These are phyloP conservation scores for Magallana angulata DNA, from an alignment of 1,140 invertebrate species.

Conservation along the genomic window DNA sequence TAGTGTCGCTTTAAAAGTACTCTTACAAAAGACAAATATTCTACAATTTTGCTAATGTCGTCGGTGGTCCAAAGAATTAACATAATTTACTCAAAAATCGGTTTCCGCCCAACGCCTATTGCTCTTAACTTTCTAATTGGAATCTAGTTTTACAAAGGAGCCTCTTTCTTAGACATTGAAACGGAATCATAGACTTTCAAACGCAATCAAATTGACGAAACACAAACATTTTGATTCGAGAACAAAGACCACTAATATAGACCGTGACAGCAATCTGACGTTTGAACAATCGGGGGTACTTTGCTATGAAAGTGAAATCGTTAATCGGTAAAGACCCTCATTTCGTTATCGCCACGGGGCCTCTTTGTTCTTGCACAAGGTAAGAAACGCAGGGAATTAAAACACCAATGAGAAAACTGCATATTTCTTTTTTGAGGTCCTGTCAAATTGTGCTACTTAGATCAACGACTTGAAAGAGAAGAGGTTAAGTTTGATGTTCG, in stretches of 20 bases:
- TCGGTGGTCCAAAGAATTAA: conserved; percentile 22
- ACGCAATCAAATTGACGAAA: conserved; percentile 37
- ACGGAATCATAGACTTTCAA: conserved; percentile 35
- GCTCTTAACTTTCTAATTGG: conserved; percentile 34
- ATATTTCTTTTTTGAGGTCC: conserved; percentile 4
- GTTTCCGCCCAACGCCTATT: conserved; percentile 26
- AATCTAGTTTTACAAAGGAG: conserved; percentile 3
- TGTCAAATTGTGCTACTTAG: conserved; percentile 9
- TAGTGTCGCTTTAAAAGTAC: background rate
- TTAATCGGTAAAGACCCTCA: conserved; percentile 27
- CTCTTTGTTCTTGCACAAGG: conserved; percentile 25
- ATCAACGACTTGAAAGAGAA: conserved; percentile 35
- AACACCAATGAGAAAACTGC: conserved; percentile 30
- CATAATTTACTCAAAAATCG: conserved; percentile 8
- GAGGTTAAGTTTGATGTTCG: conserved; percentile 27
- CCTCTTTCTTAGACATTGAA: conserved; percentile 17
- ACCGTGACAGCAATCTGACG: conserved; percentile 29
- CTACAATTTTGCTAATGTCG: background rate
- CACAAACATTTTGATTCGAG: conserved; percentile 36
- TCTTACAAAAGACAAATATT: background rate
- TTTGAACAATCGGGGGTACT: conserved; percentile 35
- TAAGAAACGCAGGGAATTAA: conserved; percentile 33
- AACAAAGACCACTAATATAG: conserved; percentile 12
- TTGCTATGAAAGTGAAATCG: conserved; percentile 31
- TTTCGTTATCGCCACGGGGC: conserved; percentile 15